Evolutionary conservation across 2,113 vertebrate genomes (phyloP).

Genomic region (Melierax canorus): DNA sequence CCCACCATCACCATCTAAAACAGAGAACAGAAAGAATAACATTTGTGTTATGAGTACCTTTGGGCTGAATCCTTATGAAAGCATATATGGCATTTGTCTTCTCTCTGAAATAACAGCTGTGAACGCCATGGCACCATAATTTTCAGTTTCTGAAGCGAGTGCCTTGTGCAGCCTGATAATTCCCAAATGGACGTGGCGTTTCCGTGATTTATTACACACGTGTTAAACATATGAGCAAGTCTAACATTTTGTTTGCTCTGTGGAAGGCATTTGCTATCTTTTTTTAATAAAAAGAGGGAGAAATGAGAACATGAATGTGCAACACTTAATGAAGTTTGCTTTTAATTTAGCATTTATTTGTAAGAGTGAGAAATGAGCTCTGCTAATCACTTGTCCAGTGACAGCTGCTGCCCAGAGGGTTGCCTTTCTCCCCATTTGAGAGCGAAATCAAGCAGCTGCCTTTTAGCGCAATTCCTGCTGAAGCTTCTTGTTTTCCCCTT

Average conservation of each 20-base stretch:
- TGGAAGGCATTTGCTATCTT: not conserved
- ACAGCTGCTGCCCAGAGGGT: constrained; percentile 54
- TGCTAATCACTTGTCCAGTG: not conserved
- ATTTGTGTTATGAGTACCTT: not conserved
- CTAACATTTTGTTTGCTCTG: not conserved
- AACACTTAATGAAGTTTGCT: not conserved
- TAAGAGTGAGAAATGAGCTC: constrained; percentile 26
- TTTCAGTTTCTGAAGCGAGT: constrained; percentile 5
- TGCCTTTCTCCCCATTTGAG: not conserved
- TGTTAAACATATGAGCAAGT: constrained; percentile 34
- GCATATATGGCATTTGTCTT: not conserved
- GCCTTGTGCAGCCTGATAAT: constrained; percentile 19
- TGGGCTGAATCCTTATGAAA: constrained; percentile 11
- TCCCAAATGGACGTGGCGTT: constrained; percentile 6
- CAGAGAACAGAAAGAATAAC: constrained; percentile 8
- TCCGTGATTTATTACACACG: constrained; percentile 5
- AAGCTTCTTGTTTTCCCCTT: constrained; percentile 35
- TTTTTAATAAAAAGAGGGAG: constrained; percentile 19
- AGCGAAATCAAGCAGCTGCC: constrained; percentile 51
- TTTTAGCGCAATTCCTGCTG: constrained; percentile 16
- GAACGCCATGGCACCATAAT: not conserved
- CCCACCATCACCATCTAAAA: not conserved
- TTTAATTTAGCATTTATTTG: constrained; percentile 58
- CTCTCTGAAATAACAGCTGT: constrained; percentile 12
- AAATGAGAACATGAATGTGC: not conserved